Conservation (phyloP, 1,140 invertebrate genomes). For the Sarcophaga bullata region DNA sequence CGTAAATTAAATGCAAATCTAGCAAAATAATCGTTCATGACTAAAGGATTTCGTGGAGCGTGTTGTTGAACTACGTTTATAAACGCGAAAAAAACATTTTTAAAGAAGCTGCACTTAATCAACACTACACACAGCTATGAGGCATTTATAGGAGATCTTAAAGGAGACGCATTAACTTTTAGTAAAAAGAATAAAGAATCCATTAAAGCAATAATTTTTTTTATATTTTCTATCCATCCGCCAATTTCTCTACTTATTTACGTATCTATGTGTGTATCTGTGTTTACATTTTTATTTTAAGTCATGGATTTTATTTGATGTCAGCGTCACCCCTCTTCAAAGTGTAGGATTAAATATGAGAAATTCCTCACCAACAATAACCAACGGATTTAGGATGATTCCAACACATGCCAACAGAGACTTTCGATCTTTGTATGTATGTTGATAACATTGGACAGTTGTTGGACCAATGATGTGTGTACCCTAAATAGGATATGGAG, state of each 20-base stretch:
- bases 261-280: no score
- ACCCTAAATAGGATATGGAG: no score
- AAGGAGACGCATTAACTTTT: conserved; percentile 24
- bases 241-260: not conserved
- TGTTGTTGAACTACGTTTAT: conserved; percentile 8
- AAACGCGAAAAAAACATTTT: conserved; percentile 4
- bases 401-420: no score
- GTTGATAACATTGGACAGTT: no score
- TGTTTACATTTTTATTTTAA: no score
- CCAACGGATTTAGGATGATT: no score
- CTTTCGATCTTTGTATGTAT: no score
- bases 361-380: no score
- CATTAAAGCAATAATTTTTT: conserved; percentile 41
- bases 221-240: not conserved
- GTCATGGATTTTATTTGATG: no score
- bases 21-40: conserved; percentile 41
- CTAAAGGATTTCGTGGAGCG: conserved; percentile 2
- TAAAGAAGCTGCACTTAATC: conserved; percentile 34
- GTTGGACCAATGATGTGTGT: no score
- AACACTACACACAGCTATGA: not conserved
- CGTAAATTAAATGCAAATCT: conserved; percentile 45
- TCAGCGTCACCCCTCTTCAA: no score
- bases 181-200: conserved; percentile 37
- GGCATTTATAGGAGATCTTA: conserved; percentile 8
- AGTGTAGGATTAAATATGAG: no score